Percentiles rank a stretch among this genome's conserved stretches.
These are phyloP conservation scores for Spatula clypeata DNA, from an alignment of 2,797 vertebrate genomes.

Conservation along the genomic window DNA sequence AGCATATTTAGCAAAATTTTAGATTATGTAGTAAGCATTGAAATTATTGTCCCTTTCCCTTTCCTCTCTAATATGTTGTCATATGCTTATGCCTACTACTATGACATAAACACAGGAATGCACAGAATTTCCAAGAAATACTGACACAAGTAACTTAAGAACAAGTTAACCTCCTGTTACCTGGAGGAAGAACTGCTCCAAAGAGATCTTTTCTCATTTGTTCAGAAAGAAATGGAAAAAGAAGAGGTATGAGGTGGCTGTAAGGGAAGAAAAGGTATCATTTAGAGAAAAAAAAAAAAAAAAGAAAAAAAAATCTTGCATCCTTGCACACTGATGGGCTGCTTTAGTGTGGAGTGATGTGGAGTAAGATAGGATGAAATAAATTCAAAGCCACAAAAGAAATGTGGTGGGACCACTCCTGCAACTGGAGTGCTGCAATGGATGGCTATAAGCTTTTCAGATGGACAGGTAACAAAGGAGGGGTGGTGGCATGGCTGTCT, in stretches of 20 bases:
- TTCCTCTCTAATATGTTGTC: neutral
- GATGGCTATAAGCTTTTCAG: no score
- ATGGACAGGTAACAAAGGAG: no score
- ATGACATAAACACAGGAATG: neutral
- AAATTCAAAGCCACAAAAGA: neutral
- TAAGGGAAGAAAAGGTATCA: neutral
- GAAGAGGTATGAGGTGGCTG: neutral
- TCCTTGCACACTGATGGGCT: neutral
- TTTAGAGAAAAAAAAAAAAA: neutral
- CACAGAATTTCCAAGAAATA: neutral
- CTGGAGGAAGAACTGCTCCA: neutral
- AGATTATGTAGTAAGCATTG: slow-evolving; percentile 15
- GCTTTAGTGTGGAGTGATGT: neutral
- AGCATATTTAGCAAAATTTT: slow-evolving; percentile 46
- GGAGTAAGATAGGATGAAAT: neutral
- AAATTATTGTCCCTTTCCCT: neutral
- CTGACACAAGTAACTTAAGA: neutral
- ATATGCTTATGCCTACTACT: neutral
- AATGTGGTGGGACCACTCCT: no score
- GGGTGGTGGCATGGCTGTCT: no score
- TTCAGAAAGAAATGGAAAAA: neutral
- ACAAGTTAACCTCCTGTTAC: neutral
- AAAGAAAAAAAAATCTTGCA: neutral
- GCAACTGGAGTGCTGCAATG: no score
- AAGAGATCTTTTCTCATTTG: rapidly evolving